phyloP scores from a whole-genome alignment of 2,113 vertebrate genomes.

The Poecilia latipinna region DNA sequence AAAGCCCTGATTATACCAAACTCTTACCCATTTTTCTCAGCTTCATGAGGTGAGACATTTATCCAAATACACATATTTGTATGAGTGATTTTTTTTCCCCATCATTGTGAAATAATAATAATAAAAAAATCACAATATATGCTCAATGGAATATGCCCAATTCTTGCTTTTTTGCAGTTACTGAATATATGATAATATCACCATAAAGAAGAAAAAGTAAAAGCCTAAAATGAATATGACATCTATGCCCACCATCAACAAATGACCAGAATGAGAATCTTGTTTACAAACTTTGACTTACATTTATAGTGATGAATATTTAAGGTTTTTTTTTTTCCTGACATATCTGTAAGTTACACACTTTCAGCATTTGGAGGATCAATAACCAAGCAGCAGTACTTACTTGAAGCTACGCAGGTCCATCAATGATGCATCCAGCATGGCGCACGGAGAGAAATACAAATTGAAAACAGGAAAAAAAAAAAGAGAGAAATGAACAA shows the following conservation, averaged over 20 bases:
- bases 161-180: background rate
- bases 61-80: background rate
- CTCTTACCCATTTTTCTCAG: background rate
- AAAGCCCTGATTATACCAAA: background rate
- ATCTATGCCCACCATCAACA: too few species aligned
- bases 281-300: background rate
- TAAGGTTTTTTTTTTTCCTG: background rate
- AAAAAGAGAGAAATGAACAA: conserved; percentile 6
- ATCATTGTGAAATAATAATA: too few species aligned
- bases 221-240: background rate
- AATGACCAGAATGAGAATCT: background rate
- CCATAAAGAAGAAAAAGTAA: background rate
- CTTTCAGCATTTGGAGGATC: background rate
- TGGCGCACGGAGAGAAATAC: conserved; percentile 29
- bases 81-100: too few species aligned
- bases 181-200: background rate
- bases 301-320: background rate
- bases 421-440: conserved; percentile 54
- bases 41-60: background rate
- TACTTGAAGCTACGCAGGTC: conserved; percentile 68
- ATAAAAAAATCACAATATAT: too few species aligned
- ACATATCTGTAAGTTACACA: background rate
- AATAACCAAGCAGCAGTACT: conserved; percentile 29
- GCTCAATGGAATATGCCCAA: background rate
- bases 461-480: conserved; percentile 31